phyloP scores from a whole-genome alignment of 2,113 vertebrate species.

The Steatornis caripensis region DNA sequence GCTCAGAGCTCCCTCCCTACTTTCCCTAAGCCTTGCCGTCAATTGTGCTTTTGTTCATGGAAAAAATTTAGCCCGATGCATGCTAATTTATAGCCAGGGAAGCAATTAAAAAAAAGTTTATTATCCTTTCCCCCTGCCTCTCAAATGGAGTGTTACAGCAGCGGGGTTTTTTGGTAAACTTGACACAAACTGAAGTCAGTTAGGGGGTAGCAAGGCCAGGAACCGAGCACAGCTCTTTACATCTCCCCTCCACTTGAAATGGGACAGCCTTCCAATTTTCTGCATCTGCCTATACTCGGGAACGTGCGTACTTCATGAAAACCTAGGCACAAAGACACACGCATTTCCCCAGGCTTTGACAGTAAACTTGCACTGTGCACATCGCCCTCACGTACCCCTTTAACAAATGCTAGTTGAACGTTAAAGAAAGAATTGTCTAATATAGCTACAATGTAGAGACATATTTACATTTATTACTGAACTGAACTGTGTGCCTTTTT shows the following conservation, averaged over 20 bases:
- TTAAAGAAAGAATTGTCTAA: background rate
- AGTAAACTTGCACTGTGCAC: background rate
- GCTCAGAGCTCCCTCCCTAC: constrained; percentile 7
- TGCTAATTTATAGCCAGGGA: constrained; percentile 49
- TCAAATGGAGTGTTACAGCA: constrained; percentile 16
- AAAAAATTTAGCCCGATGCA: background rate
- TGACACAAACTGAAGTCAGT: background rate
- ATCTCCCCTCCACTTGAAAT: background rate
- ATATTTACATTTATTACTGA: background rate
- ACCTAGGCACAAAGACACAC: background rate
- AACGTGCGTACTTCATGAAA: background rate
- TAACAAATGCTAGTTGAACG: background rate
- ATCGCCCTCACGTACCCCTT: fast-evolving
- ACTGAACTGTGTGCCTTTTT: background rate
- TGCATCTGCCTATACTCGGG: background rate
- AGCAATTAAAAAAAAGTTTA: constrained; percentile 52
- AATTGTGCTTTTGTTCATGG: constrained; percentile 30
- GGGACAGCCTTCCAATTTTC: background rate
- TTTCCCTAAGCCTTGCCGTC: constrained; percentile 3
- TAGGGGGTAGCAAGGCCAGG: background rate
- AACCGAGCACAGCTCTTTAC: background rate
- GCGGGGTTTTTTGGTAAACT: constrained; percentile 31
- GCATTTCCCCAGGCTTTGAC: background rate
- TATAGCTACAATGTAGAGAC: background rate
- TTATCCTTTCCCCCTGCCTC: background rate